Percentiles rank a stretch among this genome's conserved stretches.
Conservation (phyloP, 2,888 invertebrate genomes). For the Melipona beecheii region DNA sequence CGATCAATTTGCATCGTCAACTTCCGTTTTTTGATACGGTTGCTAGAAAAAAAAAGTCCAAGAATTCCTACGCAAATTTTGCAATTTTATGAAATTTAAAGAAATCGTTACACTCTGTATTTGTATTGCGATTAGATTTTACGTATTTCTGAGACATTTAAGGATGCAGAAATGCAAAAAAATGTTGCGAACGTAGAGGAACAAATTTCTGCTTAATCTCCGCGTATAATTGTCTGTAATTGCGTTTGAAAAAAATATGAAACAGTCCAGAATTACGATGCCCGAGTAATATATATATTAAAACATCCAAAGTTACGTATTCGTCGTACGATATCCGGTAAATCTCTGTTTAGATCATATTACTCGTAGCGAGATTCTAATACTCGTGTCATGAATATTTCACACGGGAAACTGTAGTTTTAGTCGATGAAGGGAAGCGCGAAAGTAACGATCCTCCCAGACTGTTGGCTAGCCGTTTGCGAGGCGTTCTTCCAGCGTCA, state of each 20-base stretch:
- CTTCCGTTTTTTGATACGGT: not conserved
- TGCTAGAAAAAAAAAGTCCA: not conserved
- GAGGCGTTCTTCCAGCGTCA: slow-evolving; percentile 53
- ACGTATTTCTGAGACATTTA: too few relatives aligned
- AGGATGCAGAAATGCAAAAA: too few relatives aligned
- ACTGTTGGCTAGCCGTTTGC: slow-evolving; percentile 56
- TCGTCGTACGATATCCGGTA: not conserved
- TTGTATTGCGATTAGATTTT: too few relatives aligned
- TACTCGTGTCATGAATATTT: not conserved
- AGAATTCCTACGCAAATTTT: not conserved
- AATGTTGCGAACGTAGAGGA: too few relatives aligned
- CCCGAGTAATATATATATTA: too few relatives aligned
- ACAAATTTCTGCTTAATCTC: too few relatives aligned
- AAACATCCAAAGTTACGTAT: too few relatives aligned
- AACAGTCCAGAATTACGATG: too few relatives aligned
- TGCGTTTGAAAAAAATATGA: too few relatives aligned
- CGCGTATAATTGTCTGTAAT: too few relatives aligned
- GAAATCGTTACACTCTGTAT: too few relatives aligned
- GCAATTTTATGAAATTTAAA: not conserved
- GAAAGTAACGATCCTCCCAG: slow-evolving; percentile 38
- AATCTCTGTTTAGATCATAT: not conserved
- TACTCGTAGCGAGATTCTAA: too few relatives aligned
- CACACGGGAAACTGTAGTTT: not conserved
- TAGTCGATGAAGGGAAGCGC: slow-evolving; percentile 45
- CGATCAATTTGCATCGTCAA: not conserved